phyloP scores from a whole-genome alignment of 1,140 invertebrate genomes.

The Zaprionus davidi region DNA sequence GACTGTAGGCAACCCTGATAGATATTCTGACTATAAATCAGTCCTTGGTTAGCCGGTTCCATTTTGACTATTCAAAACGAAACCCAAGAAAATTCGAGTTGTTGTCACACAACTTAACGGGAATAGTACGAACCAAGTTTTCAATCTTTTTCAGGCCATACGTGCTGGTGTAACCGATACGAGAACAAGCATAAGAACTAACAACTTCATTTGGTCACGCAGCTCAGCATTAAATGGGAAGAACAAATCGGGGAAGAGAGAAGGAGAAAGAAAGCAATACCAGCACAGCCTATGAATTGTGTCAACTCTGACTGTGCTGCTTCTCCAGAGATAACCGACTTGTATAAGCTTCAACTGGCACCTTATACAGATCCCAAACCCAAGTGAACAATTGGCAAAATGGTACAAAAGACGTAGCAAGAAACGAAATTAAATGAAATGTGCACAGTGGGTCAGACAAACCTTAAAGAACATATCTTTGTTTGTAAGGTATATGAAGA shows the following conservation, averaged over 20 bases:
- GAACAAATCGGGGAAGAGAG: background rate
- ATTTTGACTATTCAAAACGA: too few species aligned
- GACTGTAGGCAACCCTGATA: too few species aligned
- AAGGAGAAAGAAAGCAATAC: background rate
- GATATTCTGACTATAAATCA: too few species aligned
- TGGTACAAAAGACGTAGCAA: too few species aligned
- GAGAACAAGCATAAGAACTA: constrained; percentile 9
- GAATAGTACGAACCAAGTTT: background rate
- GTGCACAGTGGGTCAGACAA: too few species aligned
- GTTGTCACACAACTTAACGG: constrained; percentile 14
- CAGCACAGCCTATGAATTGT: background rate
- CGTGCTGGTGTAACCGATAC: constrained; percentile 59
- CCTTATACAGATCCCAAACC: background rate
- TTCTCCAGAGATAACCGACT: background rate
- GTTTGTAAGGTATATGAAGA: too few species aligned
- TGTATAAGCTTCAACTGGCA: background rate
- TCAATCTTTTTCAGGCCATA: background rate
- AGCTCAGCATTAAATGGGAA: constrained; percentile 42
- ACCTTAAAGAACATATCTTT: too few species aligned
- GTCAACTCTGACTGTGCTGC: background rate
- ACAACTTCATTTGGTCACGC: constrained; percentile 61
- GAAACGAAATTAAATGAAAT: too few species aligned
- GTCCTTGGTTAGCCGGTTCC: too few species aligned
- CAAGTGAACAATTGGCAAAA: background rate
- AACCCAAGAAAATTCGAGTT: background rate